Percentiles rank a stretch among this genome's conserved stretches.
Evolutionary conservation across 2,797 vertebrate genomes (phyloP).

Genomic region (Thalassophryne amazonica): DNA sequence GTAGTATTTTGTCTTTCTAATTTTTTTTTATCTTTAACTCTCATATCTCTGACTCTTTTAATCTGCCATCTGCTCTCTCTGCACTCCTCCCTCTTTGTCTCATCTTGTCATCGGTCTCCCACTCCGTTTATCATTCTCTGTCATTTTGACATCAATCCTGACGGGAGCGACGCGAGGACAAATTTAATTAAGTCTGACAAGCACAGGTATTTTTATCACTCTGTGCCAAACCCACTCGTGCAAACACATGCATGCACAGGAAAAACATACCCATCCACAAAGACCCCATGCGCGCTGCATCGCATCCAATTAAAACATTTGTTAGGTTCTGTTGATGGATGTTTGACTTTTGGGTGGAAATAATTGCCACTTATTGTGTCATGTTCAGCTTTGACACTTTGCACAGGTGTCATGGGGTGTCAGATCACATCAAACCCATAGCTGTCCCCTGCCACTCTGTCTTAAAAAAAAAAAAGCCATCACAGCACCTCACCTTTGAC

Average conservation of each 20-base stretch:
- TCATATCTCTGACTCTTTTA: slow-evolving; percentile 19
- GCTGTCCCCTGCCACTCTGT: too few species aligned
- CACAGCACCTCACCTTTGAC: neutral
- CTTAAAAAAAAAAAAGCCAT: too few species aligned
- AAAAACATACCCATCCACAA: neutral
- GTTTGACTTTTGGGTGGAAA: slow-evolving; percentile 10
- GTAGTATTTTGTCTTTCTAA: slow-evolving; percentile 12
- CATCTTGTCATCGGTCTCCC: slow-evolving; percentile 36
- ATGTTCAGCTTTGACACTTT: slow-evolving; percentile 38
- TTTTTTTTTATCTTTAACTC: slow-evolving; percentile 16
- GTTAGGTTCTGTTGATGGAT: neutral
- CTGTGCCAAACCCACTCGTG: slow-evolving; percentile 14
- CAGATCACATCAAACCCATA: slow-evolving; percentile 28
- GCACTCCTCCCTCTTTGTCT: slow-evolving; percentile 16
- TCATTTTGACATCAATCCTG: slow-evolving; percentile 51
- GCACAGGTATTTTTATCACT: slow-evolving; percentile 56
- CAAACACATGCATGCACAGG: neutral
- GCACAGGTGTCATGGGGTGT: slow-evolving; percentile 19
- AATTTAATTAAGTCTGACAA: slow-evolving; percentile 67
- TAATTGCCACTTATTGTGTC: slow-evolving; percentile 19
- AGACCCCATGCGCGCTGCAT: neutral
- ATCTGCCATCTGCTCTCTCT: slow-evolving; percentile 34
- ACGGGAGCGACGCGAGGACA: slow-evolving; percentile 44
- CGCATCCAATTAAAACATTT: neutral
- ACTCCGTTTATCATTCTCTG: slow-evolving; percentile 49